phyloP scores from a whole-genome alignment of 1,140 invertebrate species.

The Drosophila littoralis region DNA sequence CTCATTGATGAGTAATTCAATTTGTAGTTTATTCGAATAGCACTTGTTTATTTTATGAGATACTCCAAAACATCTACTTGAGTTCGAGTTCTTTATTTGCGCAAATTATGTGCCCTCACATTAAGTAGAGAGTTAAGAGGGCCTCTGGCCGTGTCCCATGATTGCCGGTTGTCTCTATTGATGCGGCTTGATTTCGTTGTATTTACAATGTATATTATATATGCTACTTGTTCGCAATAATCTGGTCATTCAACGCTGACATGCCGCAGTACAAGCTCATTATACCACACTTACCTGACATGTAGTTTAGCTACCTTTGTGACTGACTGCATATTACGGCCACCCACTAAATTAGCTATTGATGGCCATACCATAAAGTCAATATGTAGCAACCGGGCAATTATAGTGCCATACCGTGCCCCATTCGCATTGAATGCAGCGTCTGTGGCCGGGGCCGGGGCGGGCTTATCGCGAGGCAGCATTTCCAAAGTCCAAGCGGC shows the following conservation, averaged over 20 bases:
- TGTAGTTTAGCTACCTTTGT: not conserved
- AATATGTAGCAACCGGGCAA: slow-evolving; percentile 19
- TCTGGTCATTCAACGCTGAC: not conserved
- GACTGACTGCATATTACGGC: not conserved
- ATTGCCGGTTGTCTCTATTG: slow-evolving; percentile 21
- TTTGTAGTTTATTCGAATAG: slow-evolving; percentile 82
- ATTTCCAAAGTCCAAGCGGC: slow-evolving; percentile 32
- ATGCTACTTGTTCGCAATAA: too few relatives aligned
- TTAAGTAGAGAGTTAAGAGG: not conserved
- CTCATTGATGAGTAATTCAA: slow-evolving; percentile 77
- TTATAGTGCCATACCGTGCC: slow-evolving; percentile 8
- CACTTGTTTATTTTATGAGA: slow-evolving; percentile 81
- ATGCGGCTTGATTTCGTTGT: slow-evolving; percentile 13
- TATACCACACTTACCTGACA: slow-evolving; percentile 1
- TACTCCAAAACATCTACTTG: slow-evolving; percentile 80
- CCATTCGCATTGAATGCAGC: slow-evolving; percentile 2
- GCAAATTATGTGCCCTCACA: slow-evolving; percentile 35
- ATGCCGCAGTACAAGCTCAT: not conserved
- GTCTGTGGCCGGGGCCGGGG: slow-evolving; percentile 5
- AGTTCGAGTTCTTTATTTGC: slow-evolving; percentile 78
- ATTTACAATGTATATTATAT: not conserved
- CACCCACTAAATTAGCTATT: slow-evolving; percentile 2
- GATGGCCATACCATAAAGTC: slow-evolving; percentile 31
- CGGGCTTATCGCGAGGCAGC: slow-evolving; percentile 42
- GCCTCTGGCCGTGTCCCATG: not conserved